These are phyloP conservation scores for Calycopis cecrops DNA, from an alignment of 1,140 invertebrate genomes.

Conservation along the genomic window DNA sequence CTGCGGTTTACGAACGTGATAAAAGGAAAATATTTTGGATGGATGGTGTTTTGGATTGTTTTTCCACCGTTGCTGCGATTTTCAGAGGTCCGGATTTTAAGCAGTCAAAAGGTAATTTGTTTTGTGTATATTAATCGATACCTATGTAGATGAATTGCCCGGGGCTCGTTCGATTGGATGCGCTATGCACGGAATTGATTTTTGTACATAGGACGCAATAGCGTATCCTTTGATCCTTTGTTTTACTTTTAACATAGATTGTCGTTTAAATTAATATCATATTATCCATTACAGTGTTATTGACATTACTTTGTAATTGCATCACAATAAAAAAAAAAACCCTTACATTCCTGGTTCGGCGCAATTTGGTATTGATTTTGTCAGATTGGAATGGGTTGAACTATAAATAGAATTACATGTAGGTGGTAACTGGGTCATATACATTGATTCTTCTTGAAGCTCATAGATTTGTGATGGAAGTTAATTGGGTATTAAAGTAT, in stretches of 20 bases:
- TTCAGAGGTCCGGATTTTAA: slow-evolving; percentile 35
- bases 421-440: neutral
- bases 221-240: too few species aligned
- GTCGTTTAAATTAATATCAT: neutral
- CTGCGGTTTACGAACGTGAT: slow-evolving; percentile 31
- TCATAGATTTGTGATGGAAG: too few species aligned
- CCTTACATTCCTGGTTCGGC: neutral
- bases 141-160: slow-evolving; percentile 25
- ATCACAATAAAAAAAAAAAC: too few species aligned
- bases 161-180: slow-evolving; percentile 13
- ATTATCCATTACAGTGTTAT: too few species aligned
- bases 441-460: neutral
- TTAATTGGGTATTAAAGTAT: too few species aligned
- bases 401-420: neutral
- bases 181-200: neutral
- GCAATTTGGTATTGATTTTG: neutral
- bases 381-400: neutral
- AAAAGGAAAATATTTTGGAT: slow-evolving; percentile 48
- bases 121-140: slow-evolving; percentile 6
- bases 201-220: too few species aligned
- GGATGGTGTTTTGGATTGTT: slow-evolving; percentile 49
- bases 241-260: neutral
- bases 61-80: slow-evolving; percentile 41
- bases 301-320: too few species aligned
- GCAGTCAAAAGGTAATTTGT: slow-evolving; percentile 37